Conservation (phyloP, 2,113 vertebrate genomes). For the Okapia johnstoni region DNA sequence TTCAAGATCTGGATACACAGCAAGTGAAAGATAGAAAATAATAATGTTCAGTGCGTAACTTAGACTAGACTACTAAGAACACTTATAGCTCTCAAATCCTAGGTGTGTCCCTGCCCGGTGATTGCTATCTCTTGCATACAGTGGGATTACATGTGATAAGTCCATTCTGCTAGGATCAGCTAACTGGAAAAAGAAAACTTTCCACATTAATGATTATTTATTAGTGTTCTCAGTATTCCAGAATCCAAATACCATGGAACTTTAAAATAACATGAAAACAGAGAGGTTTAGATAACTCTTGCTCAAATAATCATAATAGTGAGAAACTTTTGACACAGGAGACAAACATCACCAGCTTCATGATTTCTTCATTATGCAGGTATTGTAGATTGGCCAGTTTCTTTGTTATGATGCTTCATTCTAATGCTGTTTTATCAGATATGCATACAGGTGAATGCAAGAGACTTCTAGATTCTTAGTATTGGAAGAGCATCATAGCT, state of each 20-base stretch:
- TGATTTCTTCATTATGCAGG: neutral
- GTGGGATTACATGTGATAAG: neutral
- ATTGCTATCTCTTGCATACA: neutral
- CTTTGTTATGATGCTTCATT: neutral
- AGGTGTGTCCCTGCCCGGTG: neutral
- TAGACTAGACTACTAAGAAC: neutral
- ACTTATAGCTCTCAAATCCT: neutral
- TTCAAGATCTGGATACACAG: neutral
- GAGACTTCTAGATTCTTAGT: neutral
- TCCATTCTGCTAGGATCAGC: neutral
- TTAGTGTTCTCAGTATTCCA: neutral
- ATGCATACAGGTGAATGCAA: neutral
- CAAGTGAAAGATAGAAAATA: neutral
- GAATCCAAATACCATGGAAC: neutral
- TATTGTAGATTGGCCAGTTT: neutral
- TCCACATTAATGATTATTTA: neutral
- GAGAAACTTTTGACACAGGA: neutral
- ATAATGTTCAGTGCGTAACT: neutral
- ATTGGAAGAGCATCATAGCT: neutral
- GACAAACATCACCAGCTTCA: neutral
- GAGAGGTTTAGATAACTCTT: neutral
- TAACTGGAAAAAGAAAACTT: neutral
- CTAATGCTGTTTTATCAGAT: neutral
- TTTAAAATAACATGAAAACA: neutral
- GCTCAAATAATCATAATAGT: neutral